phyloP scores from a whole-genome alignment of 2,888 invertebrate species.

The Drosophila acutilabella region DNA sequence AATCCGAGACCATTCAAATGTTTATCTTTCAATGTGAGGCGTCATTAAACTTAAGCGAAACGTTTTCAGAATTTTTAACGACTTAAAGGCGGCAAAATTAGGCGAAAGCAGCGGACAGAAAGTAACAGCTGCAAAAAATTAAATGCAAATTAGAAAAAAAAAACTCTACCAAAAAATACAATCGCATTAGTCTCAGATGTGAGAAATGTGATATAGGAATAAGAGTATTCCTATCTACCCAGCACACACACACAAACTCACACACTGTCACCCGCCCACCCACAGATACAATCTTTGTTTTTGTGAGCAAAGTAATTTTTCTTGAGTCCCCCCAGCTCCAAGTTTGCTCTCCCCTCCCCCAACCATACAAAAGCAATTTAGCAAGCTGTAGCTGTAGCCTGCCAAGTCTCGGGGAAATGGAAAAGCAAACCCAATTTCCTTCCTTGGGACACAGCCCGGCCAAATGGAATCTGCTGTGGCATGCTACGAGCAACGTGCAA shows the following conservation, averaged over 20 bases:
- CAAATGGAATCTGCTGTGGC: slow-evolving; percentile 72
- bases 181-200: slow-evolving; percentile 81
- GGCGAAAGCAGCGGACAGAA: slow-evolving; percentile 37
- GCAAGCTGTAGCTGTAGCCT: slow-evolving; percentile 65
- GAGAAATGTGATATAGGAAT: slow-evolving; percentile 75
- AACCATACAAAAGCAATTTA: slow-evolving; percentile 70
- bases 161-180: slow-evolving; percentile 69
- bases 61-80: slow-evolving; percentile 72
- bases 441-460: slow-evolving; percentile 58
- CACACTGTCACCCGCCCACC: slow-evolving; percentile 25
- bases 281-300: slow-evolving; percentile 56
- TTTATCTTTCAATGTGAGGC: slow-evolving; percentile 72
- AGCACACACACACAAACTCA: slow-evolving; percentile 26
- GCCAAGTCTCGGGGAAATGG: slow-evolving; percentile 64
- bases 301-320: slow-evolving; percentile 72
- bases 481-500: slow-evolving; percentile 73
- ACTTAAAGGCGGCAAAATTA: slow-evolving; percentile 68
- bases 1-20: slow-evolving; percentile 56
- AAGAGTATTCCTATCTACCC: slow-evolving; percentile 53
- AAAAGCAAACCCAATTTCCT: slow-evolving; percentile 79
- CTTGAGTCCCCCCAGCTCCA: slow-evolving; percentile 56
- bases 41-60: slow-evolving; percentile 71
- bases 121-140: slow-evolving; percentile 81
- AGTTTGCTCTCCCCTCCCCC: slow-evolving; percentile 21
- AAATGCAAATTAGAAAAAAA: slow-evolving; percentile 78